Conservation (phyloP, 2,888 invertebrate species). For the Priapulus caudatus region DNA sequence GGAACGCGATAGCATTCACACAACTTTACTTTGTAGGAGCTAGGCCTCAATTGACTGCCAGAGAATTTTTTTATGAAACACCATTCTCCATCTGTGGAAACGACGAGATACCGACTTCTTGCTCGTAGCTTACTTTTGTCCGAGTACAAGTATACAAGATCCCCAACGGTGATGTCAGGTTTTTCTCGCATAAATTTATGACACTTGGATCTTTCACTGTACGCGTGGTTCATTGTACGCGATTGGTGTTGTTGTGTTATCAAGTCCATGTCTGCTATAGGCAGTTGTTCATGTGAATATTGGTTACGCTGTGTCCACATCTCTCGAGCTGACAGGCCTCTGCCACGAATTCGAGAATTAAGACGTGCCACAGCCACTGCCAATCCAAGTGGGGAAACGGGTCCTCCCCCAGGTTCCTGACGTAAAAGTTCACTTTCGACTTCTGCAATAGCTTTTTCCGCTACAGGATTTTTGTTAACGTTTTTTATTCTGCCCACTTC, state of each 20-base stretch:
- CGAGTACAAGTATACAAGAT: slow-evolving; percentile 17
- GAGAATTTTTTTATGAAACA: slow-evolving; percentile 18
- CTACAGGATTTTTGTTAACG: slow-evolving; percentile 10
- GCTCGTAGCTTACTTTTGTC: slow-evolving; percentile 16
- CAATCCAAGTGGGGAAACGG: slow-evolving; percentile 13
- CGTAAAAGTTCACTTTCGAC: slow-evolving; percentile 22
- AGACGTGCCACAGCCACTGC: slow-evolving; percentile 15
- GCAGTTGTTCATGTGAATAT: slow-evolving; percentile 19
- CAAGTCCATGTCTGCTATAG: slow-evolving; percentile 15
- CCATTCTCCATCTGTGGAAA: slow-evolving; percentile 16
- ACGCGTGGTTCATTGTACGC: slow-evolving; percentile 17
- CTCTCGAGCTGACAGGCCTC: slow-evolving; percentile 21
- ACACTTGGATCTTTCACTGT: slow-evolving; percentile 20
- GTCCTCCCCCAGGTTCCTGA: slow-evolving; percentile 15
- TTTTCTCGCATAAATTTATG: background rate
- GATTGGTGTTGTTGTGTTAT: slow-evolving; percentile 16
- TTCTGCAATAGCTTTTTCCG: slow-evolving; percentile 23
- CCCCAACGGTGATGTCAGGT: slow-evolving; percentile 15
- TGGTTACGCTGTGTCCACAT: slow-evolving; percentile 21
- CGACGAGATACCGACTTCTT: slow-evolving; percentile 18
- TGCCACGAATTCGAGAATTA: slow-evolving; percentile 19
- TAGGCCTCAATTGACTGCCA: slow-evolving; percentile 16
- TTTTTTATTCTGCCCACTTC: slow-evolving; percentile 21
- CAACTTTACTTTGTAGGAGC: slow-evolving; percentile 18
- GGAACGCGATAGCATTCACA: slow-evolving; percentile 17